Base-by-base conservation (phyloP, 2,888 invertebrate genomes). In the Drosophila maculinotata region DNA sequence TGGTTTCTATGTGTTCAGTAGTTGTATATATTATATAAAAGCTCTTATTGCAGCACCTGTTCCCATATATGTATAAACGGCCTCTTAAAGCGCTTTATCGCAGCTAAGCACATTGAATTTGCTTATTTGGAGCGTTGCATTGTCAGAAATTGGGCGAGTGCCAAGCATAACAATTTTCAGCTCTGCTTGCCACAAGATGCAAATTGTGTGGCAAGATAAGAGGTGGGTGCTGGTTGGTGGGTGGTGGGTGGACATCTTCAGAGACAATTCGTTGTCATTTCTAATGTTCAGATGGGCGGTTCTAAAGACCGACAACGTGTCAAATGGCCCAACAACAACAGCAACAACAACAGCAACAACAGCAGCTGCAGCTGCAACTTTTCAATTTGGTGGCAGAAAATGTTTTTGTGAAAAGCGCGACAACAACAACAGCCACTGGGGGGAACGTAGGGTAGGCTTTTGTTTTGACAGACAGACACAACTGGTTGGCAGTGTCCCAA, bases 271-370 rank as follows among this genome's bases (percentile, higher is more conserved):
- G 48, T 53, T 66, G 76, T 30, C 30, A 26, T 42, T 68, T 38
- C 53, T 33, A 69, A 58, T 56, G 69, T 76, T 59, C 17, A 67
- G 66, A 49, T 41, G 51, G 45, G 3, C 36, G 51, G 49, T 17
- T 49, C 62, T n/a, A 41, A 64, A 54, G 69, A 49, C 53, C 41
- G 53, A 52, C 58, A 74, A 74, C 69, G 74, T 74, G 74, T 74
- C 73, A 80, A 62, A 66, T 58, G 76, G n/a, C n/a, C n/a, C n/a
- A n/a, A n/a, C n/a, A n/a, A n/a, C n/a, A n/a, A n/a, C n/a, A n/a
- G n/a, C n/a, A n/a, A n/a, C 42, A 17, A 48, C 41, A 56, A 47
- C 59, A 53, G 41, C 39, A 20, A 30, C 9, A 39, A 9, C n/a
- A 39, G 8, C 15, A 12, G 17, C 39, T 26, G 23, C 12, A 47